Evolutionary conservation across 2,888 invertebrate genomes (phyloP), one percentile per base, ranked within the genome.

Genomic region (Griposia aprilina): DNA sequence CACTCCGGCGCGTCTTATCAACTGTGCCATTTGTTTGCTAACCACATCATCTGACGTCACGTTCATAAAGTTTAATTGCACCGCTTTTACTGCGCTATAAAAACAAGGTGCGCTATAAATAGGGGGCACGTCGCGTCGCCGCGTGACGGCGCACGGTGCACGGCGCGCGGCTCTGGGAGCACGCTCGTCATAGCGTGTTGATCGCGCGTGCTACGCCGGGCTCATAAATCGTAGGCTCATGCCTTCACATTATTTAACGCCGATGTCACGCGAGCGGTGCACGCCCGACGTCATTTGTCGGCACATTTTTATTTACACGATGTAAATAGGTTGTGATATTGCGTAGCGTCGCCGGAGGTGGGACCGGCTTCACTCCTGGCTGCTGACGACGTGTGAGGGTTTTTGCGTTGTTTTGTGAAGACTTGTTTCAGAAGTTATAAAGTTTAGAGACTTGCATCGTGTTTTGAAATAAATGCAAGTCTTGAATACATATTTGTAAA

Each of bases 241-340:
- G 90, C 91, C 91, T 91, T 90, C 90, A 91, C 91, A 90, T 92
- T 93, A 92, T 92, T 92, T 93, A 93, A 91, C 92, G 91, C 91
- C 86, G 74, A 80, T 82, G 85, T 86, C 93, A 93, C 92, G 93
- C 91, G 85, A 93, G 86, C 82, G 87, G 88, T 87, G 87, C 84
- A 84, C 78, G 74, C 84, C 76, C 85, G 69, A 82, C 90, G 87
- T 89, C 90, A 91, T 90, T 90, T 79, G 81, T 84, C 71, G 82
- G 76, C 83, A 87, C 76, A 75, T 83, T 88, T 86, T 88, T 80
- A 87, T 85, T 87, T 85, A 85, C 86, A 84, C 84, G 75, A 65
- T 81, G 78, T 82, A 82, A 87, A 80, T 86, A 82, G 78, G 63
- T 82, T 83, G 79, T 80, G 82, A 87, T 89, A 84, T 81, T 77